Base-by-base conservation (phyloP, 2,797 vertebrate species). In the Scolopax rusticola region DNA sequence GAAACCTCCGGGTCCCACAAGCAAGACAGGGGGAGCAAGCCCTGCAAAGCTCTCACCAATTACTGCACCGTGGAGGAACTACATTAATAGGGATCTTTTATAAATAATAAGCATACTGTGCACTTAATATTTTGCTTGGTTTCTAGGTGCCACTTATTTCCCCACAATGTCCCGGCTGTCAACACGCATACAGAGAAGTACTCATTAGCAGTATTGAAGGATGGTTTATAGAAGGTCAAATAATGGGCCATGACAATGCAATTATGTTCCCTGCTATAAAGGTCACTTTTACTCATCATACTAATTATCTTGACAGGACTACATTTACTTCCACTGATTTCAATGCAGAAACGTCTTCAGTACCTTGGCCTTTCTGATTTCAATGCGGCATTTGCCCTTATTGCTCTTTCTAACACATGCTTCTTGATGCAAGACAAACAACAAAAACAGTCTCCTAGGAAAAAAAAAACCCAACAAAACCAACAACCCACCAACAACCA, bases 251-350 rank as follows among this genome's bases (percentile, higher is more conserved):
- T 78, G 96, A 97, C 93, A 95, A 93, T 84, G 77, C 91, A 96
- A 97, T 97, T 97, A 94, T 90, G 90, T 20, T 96, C 89, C 74
- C 81, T 85, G 85, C 96, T 84, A 77, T 87, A 97, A 97, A 97
- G 97, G 96, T 96, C 96, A 96, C 88, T 95, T 87, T 91, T 95
- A 89, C 63, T 95, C 95, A 92, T 97, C 96, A 83, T 36, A 45
- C 87, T 97, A 95, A 97, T 97, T 97, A 96, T 77, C 91, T 88
- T 85, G 69, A 93, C 94, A 90, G 91, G 60, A 48, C 80, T 83
- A 51, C 61, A 28, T 92, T 94, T 43, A 57, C 94, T 92, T 81
- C 76, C 73, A 48, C 10, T 14, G 82, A 24, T 94, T 95, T 80
- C 90, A 53, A 8, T 50, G 75, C 43, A 81, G 78, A 87, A 93